Percentiles rank a stretch among this genome's conserved stretches.
These are phyloP conservation scores for Crotalus horridus DNA, from an alignment of 2,113 vertebrate species.

Conservation along the genomic window DNA sequence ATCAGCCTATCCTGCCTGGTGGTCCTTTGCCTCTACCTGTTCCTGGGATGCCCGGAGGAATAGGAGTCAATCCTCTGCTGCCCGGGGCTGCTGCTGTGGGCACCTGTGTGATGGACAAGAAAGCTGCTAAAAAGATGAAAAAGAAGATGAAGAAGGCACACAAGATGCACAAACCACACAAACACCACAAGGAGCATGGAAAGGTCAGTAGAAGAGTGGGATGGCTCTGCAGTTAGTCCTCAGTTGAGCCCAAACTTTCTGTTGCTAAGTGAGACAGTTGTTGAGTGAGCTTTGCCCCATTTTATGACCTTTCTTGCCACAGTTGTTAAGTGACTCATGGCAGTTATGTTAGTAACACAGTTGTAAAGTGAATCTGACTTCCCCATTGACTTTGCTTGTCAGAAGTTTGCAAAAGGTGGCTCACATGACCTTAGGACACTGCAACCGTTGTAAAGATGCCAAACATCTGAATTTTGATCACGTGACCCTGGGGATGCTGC, in stretches of 20 bases:
- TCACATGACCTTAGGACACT: background rate
- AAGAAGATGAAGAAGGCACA: slow-evolving; percentile 82
- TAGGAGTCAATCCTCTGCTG: slow-evolving; percentile 54
- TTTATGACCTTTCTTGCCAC: too few relatives aligned
- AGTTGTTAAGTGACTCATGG: background rate
- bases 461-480: background rate
- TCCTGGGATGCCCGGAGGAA: slow-evolving; percentile 54
- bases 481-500: background rate
- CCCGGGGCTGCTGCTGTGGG: slow-evolving; percentile 63
- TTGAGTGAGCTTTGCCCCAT: background rate
- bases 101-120: slow-evolving; percentile 70
- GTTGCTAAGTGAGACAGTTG: background rate
- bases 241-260: background rate
- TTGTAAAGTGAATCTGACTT: background rate
- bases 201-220: slow-evolving; percentile 68
- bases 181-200: slow-evolving; percentile 57
- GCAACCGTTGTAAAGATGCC: background rate
- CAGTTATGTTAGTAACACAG: background rate
- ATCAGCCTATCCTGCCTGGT: slow-evolving; percentile 53
- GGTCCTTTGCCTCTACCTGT: slow-evolving; percentile 62
- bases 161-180: slow-evolving; percentile 67
- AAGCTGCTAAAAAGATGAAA: slow-evolving; percentile 76
- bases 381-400: background rate
- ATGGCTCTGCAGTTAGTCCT: background rate
- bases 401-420: background rate